phyloP scores from a whole-genome alignment of 2,888 invertebrate species.

The Apodemia zela region DNA sequence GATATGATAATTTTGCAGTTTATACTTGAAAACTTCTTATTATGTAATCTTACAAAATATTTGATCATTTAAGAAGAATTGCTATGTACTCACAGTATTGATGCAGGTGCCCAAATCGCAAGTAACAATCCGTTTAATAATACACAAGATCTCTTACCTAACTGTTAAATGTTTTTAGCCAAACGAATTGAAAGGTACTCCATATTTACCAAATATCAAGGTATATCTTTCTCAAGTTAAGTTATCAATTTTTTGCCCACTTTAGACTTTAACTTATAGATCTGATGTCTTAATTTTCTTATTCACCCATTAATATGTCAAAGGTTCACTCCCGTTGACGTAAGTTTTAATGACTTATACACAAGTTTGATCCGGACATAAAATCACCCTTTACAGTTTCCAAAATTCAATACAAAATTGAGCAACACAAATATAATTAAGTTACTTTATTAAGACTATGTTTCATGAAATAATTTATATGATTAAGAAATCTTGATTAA shows the following conservation, averaged over 20 bases:
- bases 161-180: no score
- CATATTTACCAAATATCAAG: neutral
- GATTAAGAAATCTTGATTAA: neutral
- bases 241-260: neutral
- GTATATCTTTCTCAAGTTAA: neutral
- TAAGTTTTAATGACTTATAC: conserved; percentile 22
- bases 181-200: no score
- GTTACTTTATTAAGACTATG: neutral
- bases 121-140: no score
- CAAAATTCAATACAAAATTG: conserved; percentile 2
- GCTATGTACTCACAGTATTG: no score
- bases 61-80: no score
- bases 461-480: neutral
- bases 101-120: no score
- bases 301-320: conserved; percentile 13
- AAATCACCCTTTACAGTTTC: conserved; percentile 4
- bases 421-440: neutral
- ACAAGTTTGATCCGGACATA: conserved; percentile 17
- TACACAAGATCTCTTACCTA: no score
- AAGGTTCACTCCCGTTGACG: neutral
- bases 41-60: no score
- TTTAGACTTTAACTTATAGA: neutral
- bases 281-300: conserved; percentile 5
- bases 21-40: no score
- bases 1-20: no score